A percentile compares a stretch with the other conserved stretches of the same genome.
Conservation (phyloP, 2,113 vertebrate genomes). For the Mustelus asterias region DNA sequence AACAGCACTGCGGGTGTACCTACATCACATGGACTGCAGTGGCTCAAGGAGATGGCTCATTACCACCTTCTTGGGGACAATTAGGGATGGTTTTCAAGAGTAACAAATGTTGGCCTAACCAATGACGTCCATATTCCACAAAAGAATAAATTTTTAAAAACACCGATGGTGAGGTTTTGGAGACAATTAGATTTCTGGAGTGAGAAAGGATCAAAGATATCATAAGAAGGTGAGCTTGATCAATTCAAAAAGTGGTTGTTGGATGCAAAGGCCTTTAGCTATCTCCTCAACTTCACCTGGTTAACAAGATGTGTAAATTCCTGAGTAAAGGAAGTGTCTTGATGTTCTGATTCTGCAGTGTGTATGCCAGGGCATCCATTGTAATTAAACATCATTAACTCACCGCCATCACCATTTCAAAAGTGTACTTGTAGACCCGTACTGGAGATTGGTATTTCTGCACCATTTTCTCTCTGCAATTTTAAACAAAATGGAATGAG, state of each 20-base stretch:
- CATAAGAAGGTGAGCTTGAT: not conserved
- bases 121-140: no score
- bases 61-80: no score
- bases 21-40: no score
- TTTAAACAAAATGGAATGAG: not conserved
- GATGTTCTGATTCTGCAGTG: not conserved
- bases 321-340: not conserved
- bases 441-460: slow-evolving; percentile 77
- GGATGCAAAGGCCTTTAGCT: not conserved
- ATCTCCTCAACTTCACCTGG: not conserved
- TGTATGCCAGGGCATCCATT: not conserved
- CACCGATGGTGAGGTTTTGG: not conserved
- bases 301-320: not conserved
- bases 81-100: no score
- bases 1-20: no score
- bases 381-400: slow-evolving; percentile 49
- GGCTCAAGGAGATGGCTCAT: no score
- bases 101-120: no score
- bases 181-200: not conserved
- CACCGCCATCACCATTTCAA: slow-evolving; percentile 79
- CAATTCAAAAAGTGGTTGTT: not conserved
- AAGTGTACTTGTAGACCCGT: slow-evolving; percentile 73
- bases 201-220: not conserved
- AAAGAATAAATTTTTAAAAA: no score
- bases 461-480: slow-evolving; percentile 62